These are phyloP conservation scores for Trochalopteron elliotii DNA, from an alignment of 2,113 vertebrate species.

Conservation along the genomic window DNA sequence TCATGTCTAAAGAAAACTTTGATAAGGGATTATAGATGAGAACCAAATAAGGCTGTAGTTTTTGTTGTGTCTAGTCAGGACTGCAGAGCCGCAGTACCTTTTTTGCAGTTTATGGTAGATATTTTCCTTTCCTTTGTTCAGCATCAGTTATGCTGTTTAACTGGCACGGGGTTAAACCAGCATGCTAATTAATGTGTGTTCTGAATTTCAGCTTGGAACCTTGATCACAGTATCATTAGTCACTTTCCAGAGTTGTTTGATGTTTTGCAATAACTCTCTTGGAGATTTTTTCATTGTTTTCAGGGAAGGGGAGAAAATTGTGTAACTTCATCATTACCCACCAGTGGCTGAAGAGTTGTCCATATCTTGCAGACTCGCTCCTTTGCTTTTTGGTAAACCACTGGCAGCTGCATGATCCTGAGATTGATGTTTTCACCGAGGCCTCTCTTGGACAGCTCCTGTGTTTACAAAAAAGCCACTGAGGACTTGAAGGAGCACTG, in stretches of 20 bases:
- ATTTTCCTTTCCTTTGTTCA: background rate
- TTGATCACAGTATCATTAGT: background rate
- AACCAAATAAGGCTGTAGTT: background rate
- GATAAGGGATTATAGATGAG: background rate
- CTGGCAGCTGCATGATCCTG: slow-evolving; percentile 74
- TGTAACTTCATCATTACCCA: slow-evolving; percentile 44
- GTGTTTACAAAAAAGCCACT: background rate
- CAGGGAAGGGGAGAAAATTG: background rate
- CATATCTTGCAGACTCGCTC: slow-evolving; percentile 76
- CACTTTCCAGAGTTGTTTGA: background rate
- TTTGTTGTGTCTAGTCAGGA: background rate
- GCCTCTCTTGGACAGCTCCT: slow-evolving; percentile 79
- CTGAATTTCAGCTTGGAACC: background rate
- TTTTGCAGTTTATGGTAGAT: background rate
- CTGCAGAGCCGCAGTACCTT: background rate
- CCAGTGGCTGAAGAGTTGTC: slow-evolving; percentile 78
- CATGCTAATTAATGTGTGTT: background rate
- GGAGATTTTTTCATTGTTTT: background rate
- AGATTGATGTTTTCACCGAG: slow-evolving; percentile 69
- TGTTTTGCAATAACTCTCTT: background rate
- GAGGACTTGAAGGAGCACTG: background rate
- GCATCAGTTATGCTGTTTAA: background rate
- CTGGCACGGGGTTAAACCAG: background rate
- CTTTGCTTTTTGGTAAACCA: slow-evolving; percentile 78
- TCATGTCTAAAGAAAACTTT: background rate